phyloP scores from a whole-genome alignment of 1,140 invertebrate species.

The Hyposmocoma kahamanoa region DNA sequence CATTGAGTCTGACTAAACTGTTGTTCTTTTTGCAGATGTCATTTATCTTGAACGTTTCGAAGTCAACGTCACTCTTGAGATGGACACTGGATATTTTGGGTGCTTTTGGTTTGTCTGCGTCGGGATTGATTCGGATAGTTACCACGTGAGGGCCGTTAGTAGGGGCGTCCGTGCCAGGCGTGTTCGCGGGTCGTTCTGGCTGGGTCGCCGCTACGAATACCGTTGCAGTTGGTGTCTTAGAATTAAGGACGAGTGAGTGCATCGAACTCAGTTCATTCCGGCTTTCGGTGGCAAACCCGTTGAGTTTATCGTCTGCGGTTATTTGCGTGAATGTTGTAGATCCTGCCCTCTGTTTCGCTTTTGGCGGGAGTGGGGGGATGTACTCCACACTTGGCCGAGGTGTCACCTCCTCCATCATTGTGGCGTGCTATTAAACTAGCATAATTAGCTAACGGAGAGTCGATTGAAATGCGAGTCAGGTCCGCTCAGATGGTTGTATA shows the following conservation, averaged over 20 bases:
- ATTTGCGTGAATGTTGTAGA: constrained; percentile 64
- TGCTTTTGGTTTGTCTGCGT: constrained; percentile 66
- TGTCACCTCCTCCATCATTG: constrained; percentile 61
- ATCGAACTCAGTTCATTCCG: constrained; percentile 63
- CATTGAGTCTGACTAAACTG: constrained; percentile 50
- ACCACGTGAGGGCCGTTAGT: constrained; percentile 75
- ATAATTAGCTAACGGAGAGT: constrained; percentile 58
- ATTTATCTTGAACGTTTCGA: constrained; percentile 51
- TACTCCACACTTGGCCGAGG: constrained; percentile 54
- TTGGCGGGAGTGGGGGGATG: constrained; percentile 53
- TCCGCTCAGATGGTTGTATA: constrained; percentile 57
- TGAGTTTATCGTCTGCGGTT: constrained; percentile 45
- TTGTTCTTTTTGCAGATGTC: constrained; percentile 54
- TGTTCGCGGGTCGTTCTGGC: constrained; percentile 64
- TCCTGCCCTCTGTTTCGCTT: constrained; percentile 45
- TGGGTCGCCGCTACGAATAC: constrained; percentile 76
- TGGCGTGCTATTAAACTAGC: constrained; percentile 48
- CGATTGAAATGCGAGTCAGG: constrained; percentile 51
- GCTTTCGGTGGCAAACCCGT: constrained; percentile 42
- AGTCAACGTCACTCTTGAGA: constrained; percentile 59
- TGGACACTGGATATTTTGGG: constrained; percentile 68
- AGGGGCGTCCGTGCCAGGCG: constrained; percentile 48
- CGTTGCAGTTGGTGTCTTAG: constrained; percentile 73
- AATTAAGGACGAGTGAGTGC: constrained; percentile 72
- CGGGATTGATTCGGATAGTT: constrained; percentile 80